Evolutionary conservation across 1,140 invertebrate genomes (phyloP).

Genomic region (Colletes latitarsis): DNA sequence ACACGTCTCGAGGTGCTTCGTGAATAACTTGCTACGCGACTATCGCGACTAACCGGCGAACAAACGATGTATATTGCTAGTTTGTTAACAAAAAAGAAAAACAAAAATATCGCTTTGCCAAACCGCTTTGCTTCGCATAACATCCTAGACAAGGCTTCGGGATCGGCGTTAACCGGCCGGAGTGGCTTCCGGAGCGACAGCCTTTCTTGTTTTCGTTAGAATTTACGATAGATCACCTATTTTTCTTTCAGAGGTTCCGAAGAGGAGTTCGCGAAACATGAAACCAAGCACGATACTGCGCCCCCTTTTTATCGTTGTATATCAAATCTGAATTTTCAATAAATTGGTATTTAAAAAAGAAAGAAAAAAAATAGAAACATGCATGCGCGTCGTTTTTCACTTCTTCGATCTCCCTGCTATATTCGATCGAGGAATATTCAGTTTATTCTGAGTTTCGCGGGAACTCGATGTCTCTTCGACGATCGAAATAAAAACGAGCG

Average conservation of each 20-base stretch:
- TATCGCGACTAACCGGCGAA: conserved; percentile 33
- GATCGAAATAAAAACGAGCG: too few relatives aligned
- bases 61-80: conserved; percentile 26
- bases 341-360: conserved; percentile 62
- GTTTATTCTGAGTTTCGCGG: too few relatives aligned
- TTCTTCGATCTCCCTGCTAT: neutral
- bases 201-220: conserved; percentile 35
- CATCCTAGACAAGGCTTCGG: conserved; percentile 43
- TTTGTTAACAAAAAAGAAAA: conserved; percentile 24
- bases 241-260: conserved; percentile 70
- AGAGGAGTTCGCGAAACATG: conserved; percentile 29
- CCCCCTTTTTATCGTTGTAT: conserved; percentile 65
- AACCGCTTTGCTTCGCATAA: conserved; percentile 65
- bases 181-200: conserved; percentile 32
- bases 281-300: conserved; percentile 39
- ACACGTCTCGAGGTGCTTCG: conserved; percentile 27
- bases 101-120: neutral
- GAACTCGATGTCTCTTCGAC: too few relatives aligned
- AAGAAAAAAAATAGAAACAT: conserved; percentile 21
- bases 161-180: conserved; percentile 35
- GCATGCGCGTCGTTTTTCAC: too few relatives aligned
- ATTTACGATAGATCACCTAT: conserved; percentile 49
- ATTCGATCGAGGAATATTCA: too few relatives aligned
- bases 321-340: conserved; percentile 74
- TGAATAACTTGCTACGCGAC: conserved; percentile 33